These are phyloP conservation scores for Tichodroma muraria DNA, from an alignment of 2,113 vertebrate species.

Conservation along the genomic window DNA sequence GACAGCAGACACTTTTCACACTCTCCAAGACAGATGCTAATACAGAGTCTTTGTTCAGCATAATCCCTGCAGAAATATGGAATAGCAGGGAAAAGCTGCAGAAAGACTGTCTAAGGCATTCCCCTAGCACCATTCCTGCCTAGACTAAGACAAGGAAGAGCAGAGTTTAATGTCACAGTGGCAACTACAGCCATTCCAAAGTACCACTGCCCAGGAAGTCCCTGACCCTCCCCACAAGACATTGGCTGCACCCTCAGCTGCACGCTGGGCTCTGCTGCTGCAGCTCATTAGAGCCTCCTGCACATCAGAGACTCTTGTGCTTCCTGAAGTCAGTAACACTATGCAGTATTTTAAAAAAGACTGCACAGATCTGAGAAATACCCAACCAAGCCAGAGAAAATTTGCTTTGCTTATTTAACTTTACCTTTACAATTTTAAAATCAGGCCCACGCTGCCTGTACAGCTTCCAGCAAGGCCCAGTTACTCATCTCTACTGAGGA, in stretches of 20 bases:
- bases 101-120: neutral
- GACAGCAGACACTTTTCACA: neutral
- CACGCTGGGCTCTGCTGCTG: neutral
- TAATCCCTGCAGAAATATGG: neutral
- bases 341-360: neutral
- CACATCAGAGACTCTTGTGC: neutral
- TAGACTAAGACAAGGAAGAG: neutral
- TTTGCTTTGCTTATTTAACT: neutral
- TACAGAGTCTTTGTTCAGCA: neutral
- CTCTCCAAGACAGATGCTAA: neutral
- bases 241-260: neutral
- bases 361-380: neutral
- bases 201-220: neutral
- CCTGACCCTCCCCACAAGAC: neutral
- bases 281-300: neutral
- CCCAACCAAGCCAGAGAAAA: neutral
- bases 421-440: neutral
- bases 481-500: neutral
- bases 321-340: neutral
- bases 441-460: neutral
- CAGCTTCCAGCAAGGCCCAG: neutral
- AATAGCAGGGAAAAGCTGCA: neutral
- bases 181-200: neutral
- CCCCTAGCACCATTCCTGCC: neutral
- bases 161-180: fast-evolving